These are phyloP conservation scores for Ischnura elegans DNA, from an alignment of 2,888 invertebrate species.

Conservation along the genomic window DNA sequence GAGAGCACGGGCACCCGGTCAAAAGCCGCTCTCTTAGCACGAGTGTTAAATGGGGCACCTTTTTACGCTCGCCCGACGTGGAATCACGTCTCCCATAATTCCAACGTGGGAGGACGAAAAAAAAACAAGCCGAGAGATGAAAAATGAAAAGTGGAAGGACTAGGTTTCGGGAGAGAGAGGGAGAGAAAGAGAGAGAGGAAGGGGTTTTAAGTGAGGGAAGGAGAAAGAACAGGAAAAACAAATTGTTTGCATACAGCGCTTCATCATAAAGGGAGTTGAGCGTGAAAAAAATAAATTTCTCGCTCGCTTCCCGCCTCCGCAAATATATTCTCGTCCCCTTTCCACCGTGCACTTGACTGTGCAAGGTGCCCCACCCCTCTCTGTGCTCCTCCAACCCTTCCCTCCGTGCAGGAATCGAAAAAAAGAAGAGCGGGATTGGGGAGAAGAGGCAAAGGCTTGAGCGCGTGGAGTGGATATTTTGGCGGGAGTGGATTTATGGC, in stretches of 20 bases:
- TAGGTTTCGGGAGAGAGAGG: neutral
- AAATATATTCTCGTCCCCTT: slow-evolving; percentile 62
- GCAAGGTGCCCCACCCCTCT: too few relatives aligned
- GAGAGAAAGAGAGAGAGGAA: too few relatives aligned
- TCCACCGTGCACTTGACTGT: slow-evolving; percentile 64
- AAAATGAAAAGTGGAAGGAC: slow-evolving; percentile 34
- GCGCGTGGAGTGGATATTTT: slow-evolving; percentile 49
- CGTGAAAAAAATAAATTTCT: slow-evolving; percentile 45
- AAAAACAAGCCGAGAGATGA: slow-evolving; percentile 22
- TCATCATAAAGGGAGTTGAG: slow-evolving; percentile 54
- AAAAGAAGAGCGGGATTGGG: slow-evolving; percentile 26
- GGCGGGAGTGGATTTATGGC: slow-evolving; percentile 25
- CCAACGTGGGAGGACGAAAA: neutral
- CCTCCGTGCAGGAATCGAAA: slow-evolving; percentile 68
- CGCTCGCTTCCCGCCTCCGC: slow-evolving; percentile 73
- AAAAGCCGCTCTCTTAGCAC: slow-evolving; percentile 15
- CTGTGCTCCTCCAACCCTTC: slow-evolving; percentile 68
- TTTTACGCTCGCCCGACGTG: slow-evolving; percentile 25
- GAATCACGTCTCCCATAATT: slow-evolving; percentile 59
- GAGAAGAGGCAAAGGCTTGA: slow-evolving; percentile 29
- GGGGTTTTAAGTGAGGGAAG: neutral
- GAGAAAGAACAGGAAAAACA: slow-evolving; percentile 46
- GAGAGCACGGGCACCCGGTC: neutral
- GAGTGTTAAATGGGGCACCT: slow-evolving; percentile 58
- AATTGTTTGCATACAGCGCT: slow-evolving; percentile 59